Evolutionary conservation across 2,888 invertebrate species (phyloP).

Genomic region (Cantharis rufa): DNA sequence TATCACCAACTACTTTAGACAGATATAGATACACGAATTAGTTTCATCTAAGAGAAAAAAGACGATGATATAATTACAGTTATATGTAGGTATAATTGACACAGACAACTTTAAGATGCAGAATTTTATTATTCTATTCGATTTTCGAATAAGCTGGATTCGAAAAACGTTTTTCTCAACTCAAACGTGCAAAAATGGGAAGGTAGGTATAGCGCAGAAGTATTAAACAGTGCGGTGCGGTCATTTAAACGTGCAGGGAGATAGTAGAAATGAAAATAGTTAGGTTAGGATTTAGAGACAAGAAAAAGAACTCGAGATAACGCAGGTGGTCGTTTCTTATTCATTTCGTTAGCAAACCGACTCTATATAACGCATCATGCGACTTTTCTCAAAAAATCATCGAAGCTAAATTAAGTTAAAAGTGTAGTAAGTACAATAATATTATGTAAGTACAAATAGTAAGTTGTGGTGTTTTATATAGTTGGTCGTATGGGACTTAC

Average conservation of each 20-base stretch:
- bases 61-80: conserved; percentile 39
- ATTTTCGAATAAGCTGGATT: conserved; percentile 18
- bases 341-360: not conserved
- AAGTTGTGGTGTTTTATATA: conserved; percentile 27
- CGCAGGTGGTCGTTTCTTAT: not conserved
- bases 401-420: not conserved
- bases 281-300: not conserved
- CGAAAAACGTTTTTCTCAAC: conserved; percentile 5
- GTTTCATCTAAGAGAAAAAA: conserved; percentile 37
- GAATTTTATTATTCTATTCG: not conserved
- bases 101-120: conserved; percentile 33
- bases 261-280: not conserved
- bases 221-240: conserved; percentile 13
- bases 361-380: not conserved
- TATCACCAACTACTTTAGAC: conserved; percentile 44
- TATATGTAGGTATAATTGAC: conserved; percentile 40
- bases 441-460: not conserved
- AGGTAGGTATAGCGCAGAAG: not conserved
- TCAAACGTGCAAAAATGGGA: not conserved
- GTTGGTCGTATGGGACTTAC: conserved; percentile 27
- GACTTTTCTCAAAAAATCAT: not conserved
- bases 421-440: not conserved
- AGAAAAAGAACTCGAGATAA: not conserved
- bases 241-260: conserved; percentile 8
- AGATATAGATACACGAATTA: conserved; percentile 39